Evolutionary conservation across 2,888 invertebrate species (phyloP).

Genomic region (Spodoptera picta): DNA sequence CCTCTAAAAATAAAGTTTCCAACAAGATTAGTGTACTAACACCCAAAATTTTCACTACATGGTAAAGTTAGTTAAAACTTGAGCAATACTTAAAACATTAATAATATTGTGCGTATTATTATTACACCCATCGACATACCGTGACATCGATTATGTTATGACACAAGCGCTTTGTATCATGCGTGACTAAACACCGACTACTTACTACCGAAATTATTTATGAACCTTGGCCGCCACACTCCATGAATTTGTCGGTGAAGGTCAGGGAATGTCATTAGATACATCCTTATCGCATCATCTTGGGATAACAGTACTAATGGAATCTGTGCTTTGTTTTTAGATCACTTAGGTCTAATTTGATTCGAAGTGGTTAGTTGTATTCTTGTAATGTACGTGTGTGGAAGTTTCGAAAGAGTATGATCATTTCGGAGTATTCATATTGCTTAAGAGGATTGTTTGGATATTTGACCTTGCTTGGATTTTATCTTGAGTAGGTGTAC

Average conservation of each 20-base stretch:
- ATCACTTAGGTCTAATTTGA: background rate
- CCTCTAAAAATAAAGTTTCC: background rate
- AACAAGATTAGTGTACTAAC: background rate
- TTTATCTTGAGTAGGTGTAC: too few species aligned
- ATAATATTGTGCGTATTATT: background rate
- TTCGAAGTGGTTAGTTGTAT: too few species aligned
- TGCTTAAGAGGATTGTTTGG: too few species aligned
- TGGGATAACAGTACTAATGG: constrained; percentile 1
- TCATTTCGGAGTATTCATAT: too few species aligned
- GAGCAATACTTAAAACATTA: constrained; percentile 20
- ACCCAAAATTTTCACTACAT: background rate
- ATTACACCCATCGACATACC: background rate
- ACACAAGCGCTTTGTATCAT: constrained; percentile 3
- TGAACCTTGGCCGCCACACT: constrained; percentile 40
- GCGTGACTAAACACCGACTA: constrained; percentile 11
- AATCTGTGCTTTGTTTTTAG: constrained; percentile 10
- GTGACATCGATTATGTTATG: constrained; percentile 17
- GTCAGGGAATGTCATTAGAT: constrained; percentile 6
- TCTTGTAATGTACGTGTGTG: too few species aligned
- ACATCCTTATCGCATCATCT: constrained; percentile 12
- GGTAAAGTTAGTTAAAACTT: background rate
- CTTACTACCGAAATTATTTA: constrained; percentile 24
- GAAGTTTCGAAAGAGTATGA: too few species aligned
- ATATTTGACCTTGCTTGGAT: too few species aligned
- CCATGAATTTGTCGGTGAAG: constrained; percentile 37